Conservation (phyloP, 2,797 vertebrate species). For the Vespertilio murinus region DNA sequence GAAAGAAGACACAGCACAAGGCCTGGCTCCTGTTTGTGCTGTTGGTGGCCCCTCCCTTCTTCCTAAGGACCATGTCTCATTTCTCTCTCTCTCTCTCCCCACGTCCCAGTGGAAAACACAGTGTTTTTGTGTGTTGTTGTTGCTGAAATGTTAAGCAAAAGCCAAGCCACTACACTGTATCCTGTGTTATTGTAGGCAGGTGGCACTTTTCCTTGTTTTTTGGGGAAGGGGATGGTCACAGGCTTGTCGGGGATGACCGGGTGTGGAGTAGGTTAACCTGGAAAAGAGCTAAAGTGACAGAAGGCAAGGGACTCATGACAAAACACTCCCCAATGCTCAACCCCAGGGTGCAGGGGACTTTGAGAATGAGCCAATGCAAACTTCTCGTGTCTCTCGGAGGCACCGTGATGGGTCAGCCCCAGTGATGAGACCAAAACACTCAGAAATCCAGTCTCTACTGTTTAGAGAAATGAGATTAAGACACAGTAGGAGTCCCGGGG, state of each 20-base stretch:
- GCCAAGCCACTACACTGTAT: not conserved
- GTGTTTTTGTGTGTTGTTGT: not conserved
- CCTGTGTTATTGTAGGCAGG: not conserved
- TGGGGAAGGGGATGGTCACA: not conserved
- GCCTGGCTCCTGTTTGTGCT: not conserved
- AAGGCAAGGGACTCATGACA: not conserved
- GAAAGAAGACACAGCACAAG: not conserved
- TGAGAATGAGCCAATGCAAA: not conserved
- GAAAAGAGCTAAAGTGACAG: not conserved
- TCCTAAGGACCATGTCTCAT: not conserved
- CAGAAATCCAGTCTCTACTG: not conserved
- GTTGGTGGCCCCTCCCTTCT: not conserved
- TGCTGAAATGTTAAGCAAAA: constrained; percentile 6
- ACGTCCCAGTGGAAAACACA: not conserved
- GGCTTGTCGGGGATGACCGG: not conserved
- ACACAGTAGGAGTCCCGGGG: not conserved
- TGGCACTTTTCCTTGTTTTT: not conserved
- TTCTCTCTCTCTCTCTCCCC: not conserved
- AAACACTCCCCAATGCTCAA: not conserved
- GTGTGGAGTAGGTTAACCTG: not conserved
- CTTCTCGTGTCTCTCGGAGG: not conserved
- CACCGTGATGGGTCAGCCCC: not conserved
- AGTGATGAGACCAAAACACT: not conserved
- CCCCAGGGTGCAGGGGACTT: not conserved
- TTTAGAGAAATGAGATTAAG: not conserved